Conservation (phyloP, 2,797 vertebrate species). For the Salmo trutta region DNA sequence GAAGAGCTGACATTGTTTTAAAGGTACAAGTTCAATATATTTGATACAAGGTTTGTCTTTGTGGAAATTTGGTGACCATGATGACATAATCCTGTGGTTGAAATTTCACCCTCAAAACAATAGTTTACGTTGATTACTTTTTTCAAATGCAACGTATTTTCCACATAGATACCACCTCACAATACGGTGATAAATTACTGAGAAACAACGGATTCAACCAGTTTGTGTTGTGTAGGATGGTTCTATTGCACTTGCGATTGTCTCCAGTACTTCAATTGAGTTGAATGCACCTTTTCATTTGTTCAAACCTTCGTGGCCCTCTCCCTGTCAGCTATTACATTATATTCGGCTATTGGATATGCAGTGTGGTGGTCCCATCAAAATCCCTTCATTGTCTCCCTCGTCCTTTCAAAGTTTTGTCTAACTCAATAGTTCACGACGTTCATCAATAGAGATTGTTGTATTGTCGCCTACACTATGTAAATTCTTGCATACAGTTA, state of each 20-base stretch:
- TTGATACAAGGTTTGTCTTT: no score
- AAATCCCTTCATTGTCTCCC: slow-evolving; percentile 16
- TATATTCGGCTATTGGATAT: slow-evolving; percentile 4
- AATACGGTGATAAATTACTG: no score
- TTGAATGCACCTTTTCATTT: slow-evolving; percentile 53
- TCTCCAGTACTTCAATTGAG: slow-evolving; percentile 13
- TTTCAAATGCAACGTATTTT: no score
- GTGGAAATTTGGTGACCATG: no score
- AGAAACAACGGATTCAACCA: no score
- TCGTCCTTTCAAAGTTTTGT: not conserved
- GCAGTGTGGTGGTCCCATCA: slow-evolving; percentile 9
- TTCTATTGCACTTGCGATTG: slow-evolving; percentile 27
- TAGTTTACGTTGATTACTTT: no score
- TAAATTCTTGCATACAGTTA: no score
- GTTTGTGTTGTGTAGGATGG: not conserved
- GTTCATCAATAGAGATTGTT: slow-evolving; percentile 20
- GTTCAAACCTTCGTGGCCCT: slow-evolving; percentile 40
- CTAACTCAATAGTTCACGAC: slow-evolving; percentile 9
- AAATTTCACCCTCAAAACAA: no score
- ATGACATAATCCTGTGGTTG: no score
- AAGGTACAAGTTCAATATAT: no score
- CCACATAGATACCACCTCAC: not conserved
- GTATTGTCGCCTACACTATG: slow-evolving; percentile 9
- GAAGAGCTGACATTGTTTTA: no score
- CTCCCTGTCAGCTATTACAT: slow-evolving; percentile 31